A percentile compares a stretch with the other conserved stretches of the same genome.
Evolutionary conservation across 2,888 invertebrate species (phyloP).

Genomic region (Lasius platythorax): DNA sequence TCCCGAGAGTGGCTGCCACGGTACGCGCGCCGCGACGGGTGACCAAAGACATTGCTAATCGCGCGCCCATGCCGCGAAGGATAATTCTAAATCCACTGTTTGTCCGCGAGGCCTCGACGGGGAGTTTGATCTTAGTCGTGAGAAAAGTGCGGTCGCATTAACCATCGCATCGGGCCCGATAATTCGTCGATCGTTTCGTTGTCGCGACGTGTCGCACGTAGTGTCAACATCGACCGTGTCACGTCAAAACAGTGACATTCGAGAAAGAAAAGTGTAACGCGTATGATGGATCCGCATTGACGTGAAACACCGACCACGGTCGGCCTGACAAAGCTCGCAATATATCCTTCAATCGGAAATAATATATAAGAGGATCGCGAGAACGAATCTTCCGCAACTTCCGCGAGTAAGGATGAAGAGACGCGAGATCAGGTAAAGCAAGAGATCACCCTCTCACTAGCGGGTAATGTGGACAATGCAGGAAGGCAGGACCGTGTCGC

Average conservation of each 20-base stretch:
- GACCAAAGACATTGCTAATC: constrained; percentile 72
- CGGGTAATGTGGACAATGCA: constrained; percentile 83
- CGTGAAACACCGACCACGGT: background rate
- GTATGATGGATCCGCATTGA: constrained; percentile 19
- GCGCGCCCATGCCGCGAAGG: constrained; percentile 67
- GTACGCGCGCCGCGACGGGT: constrained; percentile 72
- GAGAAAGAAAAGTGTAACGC: background rate
- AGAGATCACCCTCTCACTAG: constrained; percentile 18
- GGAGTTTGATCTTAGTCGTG: background rate
- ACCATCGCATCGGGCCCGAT: background rate
- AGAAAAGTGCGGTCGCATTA: background rate
- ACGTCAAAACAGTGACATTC: constrained; percentile 34
- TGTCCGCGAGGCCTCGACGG: background rate
- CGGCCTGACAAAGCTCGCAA: background rate
- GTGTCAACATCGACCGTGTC: constrained; percentile 18
- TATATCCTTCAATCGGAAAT: background rate
- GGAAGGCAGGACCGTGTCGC: constrained; percentile 79
- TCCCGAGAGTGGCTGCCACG: constrained; percentile 76
- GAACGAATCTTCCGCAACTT: background rate
- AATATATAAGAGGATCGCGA: background rate
- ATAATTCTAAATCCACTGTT: constrained; percentile 16
- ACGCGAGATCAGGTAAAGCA: constrained; percentile 64
- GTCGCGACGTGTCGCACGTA: background rate
- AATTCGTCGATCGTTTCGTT: background rate
- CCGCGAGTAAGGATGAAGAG: constrained; percentile 55